Evolutionary conservation across 2,888 invertebrate species (phyloP).

Genomic region (Syrphus vitripennis): DNA sequence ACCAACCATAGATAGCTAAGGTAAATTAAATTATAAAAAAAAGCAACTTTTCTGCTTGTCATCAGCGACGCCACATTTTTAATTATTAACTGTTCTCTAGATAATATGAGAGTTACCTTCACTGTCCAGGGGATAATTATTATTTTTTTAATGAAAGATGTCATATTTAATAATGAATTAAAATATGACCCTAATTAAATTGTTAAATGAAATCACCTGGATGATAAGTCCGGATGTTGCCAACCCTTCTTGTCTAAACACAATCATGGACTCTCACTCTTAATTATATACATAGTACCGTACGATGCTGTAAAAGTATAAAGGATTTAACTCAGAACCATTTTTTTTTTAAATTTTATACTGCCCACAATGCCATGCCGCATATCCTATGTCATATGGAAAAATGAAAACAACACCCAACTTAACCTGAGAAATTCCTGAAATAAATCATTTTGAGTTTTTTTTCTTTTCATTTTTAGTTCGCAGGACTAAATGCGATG

Average conservation of each 20-base stretch:
- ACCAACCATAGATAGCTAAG: neutral
- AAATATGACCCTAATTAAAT: constrained; percentile 49
- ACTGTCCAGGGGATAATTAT: neutral
- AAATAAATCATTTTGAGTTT: neutral
- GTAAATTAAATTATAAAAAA: neutral
- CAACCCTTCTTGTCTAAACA: neutral
- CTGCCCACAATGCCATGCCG: neutral
- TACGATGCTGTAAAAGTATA: neutral
- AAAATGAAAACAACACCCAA: neutral
- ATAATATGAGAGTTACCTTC: neutral
- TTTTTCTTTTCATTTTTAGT: neutral
- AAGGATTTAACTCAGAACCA: neutral
- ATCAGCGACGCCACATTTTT: neutral
- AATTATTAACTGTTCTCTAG: neutral
- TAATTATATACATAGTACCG: no score
- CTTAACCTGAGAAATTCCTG: neutral
- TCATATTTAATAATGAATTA: neutral
- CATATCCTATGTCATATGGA: neutral
- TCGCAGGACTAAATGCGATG: neutral
- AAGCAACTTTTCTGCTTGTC: no score
- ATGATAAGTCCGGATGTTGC: neutral
- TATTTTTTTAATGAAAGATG: neutral
- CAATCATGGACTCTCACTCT: neutral
- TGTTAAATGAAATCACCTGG: neutral
- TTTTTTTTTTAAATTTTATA: neutral